Base-by-base conservation (phyloP, 1,140 invertebrate genomes). In the Caerostris darwini region DNA sequence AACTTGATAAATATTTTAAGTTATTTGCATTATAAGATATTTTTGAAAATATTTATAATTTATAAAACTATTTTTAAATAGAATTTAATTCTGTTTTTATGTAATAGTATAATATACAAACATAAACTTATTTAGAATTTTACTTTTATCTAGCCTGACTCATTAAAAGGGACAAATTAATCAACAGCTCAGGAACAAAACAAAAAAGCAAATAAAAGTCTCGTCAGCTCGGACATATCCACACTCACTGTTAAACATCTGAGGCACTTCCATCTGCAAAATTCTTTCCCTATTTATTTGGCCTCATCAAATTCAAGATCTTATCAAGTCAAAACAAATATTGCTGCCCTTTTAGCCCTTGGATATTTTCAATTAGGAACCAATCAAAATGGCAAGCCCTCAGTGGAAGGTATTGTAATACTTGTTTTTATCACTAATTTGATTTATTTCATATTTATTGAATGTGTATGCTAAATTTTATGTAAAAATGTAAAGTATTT, bases 181-280 rank as follows among this genome's bases (percentile, higher is more conserved):
- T 81, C 92, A 94, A 88, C 92, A 94, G 92, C 92, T 94, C 92
- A 94, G 92, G 92, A 94, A 94, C 89, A 91, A 94, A 85, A 56
- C 14, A 59, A 90, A 88, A 77, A 77, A 77, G 71, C 53, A 77
- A 71, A 81, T 56, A 82, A 92, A 83, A 50, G 77, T 88, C 67
- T 77, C 59, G 94, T 94, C 94, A 85, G 94, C 94, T 94, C 94
- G 53, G 86, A 94, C 94, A 94, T 87, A 93, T 90, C 83, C 67
- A 91, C 94, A 94, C 94, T 87, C 94, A 94, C 94, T 94, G 94
- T 94, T 92, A 85, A 92, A 92, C 90, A 94, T 93, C 94, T 94
- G 94, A 94, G 94, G 86, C 83, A 89, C 91, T 94, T 94, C 94
- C 91, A 94, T 94, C 88, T 58, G 50, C 64, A 90, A 94, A 83